Evolutionary conservation across 2,888 invertebrate species (phyloP).

Genomic region (Rotaria macrura): DNA sequence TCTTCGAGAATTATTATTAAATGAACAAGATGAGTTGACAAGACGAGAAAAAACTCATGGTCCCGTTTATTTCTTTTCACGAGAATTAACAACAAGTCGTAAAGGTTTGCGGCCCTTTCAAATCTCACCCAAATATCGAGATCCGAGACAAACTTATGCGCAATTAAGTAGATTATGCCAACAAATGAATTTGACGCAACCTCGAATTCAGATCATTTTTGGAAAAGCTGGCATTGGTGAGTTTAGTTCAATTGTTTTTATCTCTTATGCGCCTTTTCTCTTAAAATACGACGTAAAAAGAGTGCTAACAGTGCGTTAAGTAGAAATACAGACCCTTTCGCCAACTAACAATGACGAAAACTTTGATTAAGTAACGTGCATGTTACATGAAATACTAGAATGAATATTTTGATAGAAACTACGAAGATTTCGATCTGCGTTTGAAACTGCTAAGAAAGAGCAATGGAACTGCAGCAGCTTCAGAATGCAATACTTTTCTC

Average conservation of each 20-base stretch:
- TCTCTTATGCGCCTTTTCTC: too few species aligned
- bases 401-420: too few species aligned
- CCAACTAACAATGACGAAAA: too few species aligned
- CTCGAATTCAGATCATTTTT: background rate
- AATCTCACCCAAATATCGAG: background rate
- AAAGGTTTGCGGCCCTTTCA: background rate
- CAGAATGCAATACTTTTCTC: too few species aligned
- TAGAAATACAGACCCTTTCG: too few species aligned
- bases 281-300: too few species aligned
- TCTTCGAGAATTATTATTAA: slow-evolving; percentile 1
- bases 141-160: background rate
- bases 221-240: background rate
- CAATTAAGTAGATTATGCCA: background rate
- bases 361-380: too few species aligned
- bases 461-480: too few species aligned
- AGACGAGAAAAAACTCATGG: background rate
- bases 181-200: background rate
- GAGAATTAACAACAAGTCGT: slow-evolving; percentile 8
- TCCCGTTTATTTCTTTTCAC: background rate
- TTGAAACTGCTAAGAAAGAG: too few species aligned
- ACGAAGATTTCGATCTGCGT: too few species aligned
- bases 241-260: background rate
- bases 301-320: too few species aligned
- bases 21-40: background rate
- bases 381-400: too few species aligned